These are phyloP conservation scores for Umimayanthus chanpuru DNA, from an alignment of 92 coral and sea anemone genomes.

Conservation along the genomic window DNA sequence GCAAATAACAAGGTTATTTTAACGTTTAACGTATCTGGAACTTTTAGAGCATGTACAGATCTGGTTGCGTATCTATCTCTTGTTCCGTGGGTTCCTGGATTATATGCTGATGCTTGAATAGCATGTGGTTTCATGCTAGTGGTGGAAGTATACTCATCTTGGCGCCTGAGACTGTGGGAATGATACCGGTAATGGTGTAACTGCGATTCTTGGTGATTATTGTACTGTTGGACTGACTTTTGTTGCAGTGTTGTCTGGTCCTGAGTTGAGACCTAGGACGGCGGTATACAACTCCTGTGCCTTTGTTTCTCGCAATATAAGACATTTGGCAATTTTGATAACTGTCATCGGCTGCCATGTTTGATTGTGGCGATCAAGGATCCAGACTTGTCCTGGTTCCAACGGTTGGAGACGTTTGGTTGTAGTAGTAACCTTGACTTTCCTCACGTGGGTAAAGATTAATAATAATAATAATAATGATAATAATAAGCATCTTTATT, in stretches of 20 bases:
- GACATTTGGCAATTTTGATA: slow-evolving; percentile 41
- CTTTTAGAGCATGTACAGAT: no score
- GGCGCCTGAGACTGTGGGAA: neutral
- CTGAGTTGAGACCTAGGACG: slow-evolving; percentile 36
- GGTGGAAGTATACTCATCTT: neutral
- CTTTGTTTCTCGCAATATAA: slow-evolving; percentile 33
- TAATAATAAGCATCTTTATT: no score
- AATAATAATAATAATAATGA: no score
- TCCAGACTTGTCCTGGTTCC: slow-evolving; percentile 20
- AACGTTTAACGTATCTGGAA: no score
- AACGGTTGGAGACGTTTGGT: slow-evolving; percentile 44
- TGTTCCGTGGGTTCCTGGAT: no score
- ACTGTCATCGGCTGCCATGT: slow-evolving; percentile 9
- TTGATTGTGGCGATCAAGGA: slow-evolving; percentile 32
- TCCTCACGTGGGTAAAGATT: slow-evolving; percentile 50
- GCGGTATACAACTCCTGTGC: slow-evolving; percentile 7
- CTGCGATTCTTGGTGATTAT: neutral
- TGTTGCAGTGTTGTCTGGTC: slow-evolving; percentile 10
- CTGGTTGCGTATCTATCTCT: no score
- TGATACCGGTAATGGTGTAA: neutral
- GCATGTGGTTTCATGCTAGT: no score
- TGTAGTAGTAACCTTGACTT: slow-evolving; percentile 50
- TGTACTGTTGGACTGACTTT: no score
- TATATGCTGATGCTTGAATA: no score
- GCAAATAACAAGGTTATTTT: no score